Base-by-base conservation (phyloP, 1,140 invertebrate genomes). In the Pinna nobilis region DNA sequence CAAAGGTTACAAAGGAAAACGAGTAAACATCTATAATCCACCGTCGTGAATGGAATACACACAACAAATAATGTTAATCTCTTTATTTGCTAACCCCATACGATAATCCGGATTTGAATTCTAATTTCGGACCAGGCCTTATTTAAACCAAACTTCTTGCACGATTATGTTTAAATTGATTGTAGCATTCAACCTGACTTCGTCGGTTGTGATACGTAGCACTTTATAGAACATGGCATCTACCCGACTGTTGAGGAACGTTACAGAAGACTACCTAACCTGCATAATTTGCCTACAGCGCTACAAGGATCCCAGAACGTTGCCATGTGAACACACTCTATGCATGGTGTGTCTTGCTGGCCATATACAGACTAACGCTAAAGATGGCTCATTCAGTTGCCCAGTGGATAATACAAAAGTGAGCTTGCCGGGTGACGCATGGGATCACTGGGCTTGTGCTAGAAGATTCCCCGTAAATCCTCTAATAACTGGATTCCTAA, bases 271-370 rank as follows among this genome's bases (percentile, higher is more conserved):
- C 25, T 75, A 70, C 18, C 50, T 75, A 7, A 75, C 73, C 3
- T 75, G 73, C 41, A 64, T 67, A 23, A 70, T 75, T 32, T 75
- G 73, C 51, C 67, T 75, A 15, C 55, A 70, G n/a, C 49, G 73
- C 35, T 75, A 50, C 39, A 30, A 55, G 13, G 73, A 75, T 11
- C 73, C 73, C 1, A 11, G 67, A 32, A 70, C 67, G 1, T 30
- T 75, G 9, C 73, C 73, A 18, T 75, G 73, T 70, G 73, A 70
- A 37, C 73, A 75, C 44, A 61, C 73, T 23, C 70, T 75, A 37
- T 75, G 73, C 51, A 41, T 75, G 5, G 35, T 44, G 13, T 75
- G 73, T 66, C 53, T 75, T 18, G 73, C 73, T 2, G 63, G 50
- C 33, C 73, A 75, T 47, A 70, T 75, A n/a, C 32, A 59, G 39